Base-by-base conservation (phyloP, 2,888 invertebrate genomes). In the Chymomyza fuscimana region DNA sequence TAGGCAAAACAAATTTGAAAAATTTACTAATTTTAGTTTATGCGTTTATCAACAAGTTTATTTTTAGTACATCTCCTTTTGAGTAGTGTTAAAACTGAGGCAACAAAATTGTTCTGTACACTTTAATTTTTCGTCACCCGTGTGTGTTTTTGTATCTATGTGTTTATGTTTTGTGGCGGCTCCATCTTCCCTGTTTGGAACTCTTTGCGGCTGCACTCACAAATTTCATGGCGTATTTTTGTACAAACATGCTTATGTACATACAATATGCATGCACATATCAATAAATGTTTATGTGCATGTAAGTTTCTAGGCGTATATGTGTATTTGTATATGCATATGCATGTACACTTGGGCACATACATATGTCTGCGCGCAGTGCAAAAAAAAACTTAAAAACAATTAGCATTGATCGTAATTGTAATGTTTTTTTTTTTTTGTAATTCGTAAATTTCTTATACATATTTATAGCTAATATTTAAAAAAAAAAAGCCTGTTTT, bases 31-130 rank as follows among this genome's bases (percentile, higher is more conserved):
- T 54, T 16, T 54, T 16, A 19, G 54, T 54, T 16, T 16, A 22
- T 19, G 54, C 22, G 15, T 54, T 16, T 54, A 22, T 54, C 16
- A 22, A 22, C 54, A 22, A 19, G 16, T 19, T 54, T 54, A 16
- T 54, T 9, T 54, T 16, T 16, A 54, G 54, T 19, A 22, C 19
- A 54, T 19, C 19, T 54, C 19, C 22, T 54, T 54, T 19, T 2
- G 3, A 19, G 6, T 54, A 54, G 52, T 52, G 15, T 52, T 16
- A 22, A 22, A 19, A 22, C n/a, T 52, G n/a, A 12, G 5, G 52
- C 54, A 54, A 15, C 54, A 22, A 22, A 54, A 22, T 54, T 54
- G 54, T 54, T 54, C 19, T 54, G 15, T 54, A 54, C 54, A 54
- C 54, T 54, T 54, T 54, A 9, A 54, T 54, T 22, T 54, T 54